Evolutionary conservation across 1,140 invertebrate species (phyloP).

Genomic region (Nephila pilipes): DNA sequence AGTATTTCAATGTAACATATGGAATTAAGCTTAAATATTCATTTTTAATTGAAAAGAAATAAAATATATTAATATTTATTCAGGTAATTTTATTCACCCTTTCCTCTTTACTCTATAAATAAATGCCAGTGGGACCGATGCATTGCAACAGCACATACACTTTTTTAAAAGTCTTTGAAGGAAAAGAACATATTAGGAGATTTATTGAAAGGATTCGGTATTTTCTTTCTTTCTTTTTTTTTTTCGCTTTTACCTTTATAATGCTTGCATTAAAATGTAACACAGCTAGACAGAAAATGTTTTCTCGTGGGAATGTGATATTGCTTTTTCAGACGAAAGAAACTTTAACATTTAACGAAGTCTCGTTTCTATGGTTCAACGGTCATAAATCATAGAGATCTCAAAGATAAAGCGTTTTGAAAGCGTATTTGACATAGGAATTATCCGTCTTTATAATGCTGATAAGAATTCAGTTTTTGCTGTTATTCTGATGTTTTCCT

Average conservation of each 20-base stretch:
- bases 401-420: neutral
- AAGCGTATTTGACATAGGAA: neutral
- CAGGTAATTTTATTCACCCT: too few relatives aligned
- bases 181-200: too few relatives aligned
- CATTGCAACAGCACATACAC: too few relatives aligned
- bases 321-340: neutral
- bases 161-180: too few relatives aligned
- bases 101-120: too few relatives aligned
- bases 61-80: too few relatives aligned
- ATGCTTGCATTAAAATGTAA: neutral
- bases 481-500: neutral
- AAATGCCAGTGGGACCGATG: too few relatives aligned
- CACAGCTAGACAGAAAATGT: neutral
- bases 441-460: neutral
- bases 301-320: neutral
- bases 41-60: too few relatives aligned
- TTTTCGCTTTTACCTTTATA: neutral
- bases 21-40: too few relatives aligned
- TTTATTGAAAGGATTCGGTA: too few relatives aligned
- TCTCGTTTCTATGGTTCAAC: neutral
- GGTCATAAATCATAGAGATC: neutral
- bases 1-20: too few relatives aligned
- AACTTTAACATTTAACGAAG: neutral
- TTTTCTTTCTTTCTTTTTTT: too few relatives aligned
- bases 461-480: neutral